Evolutionary conservation across 2,113 vertebrate genomes (phyloP), one percentile per base, ranked within the genome.

Genomic region (Noturus placidus): DNA sequence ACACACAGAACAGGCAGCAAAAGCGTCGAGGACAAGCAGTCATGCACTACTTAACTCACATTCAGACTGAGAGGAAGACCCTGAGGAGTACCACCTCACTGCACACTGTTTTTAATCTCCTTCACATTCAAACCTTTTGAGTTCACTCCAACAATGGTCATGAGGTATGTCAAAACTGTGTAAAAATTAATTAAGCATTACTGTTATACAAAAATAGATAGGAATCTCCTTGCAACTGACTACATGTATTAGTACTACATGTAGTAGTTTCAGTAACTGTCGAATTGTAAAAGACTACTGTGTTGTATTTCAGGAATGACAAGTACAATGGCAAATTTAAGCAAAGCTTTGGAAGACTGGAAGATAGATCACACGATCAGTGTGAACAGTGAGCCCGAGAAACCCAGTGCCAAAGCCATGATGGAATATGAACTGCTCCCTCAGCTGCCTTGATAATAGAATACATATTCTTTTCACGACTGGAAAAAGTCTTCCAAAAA

Each of bases 401-500:
- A 72, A 35, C 38, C 72, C 27, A 20, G 25, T 17, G 42, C 84
- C 79, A 59, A 85, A 63, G 4, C 30, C 38, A 78, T 33, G 17
- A 42, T 30, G 33, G 27, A 86, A 61, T 54, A 50, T 79, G n/a
- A 35, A 35, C 11, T 1, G 7, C 61, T 33, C 30, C 78, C 6
- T 65, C 20, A 19, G 35, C 56, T 15, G 85, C 42, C 85, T 25
- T n/a, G 20, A 69, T 52, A 57, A 63, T 17, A 81, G 17, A 69
- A 81, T 77, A 22, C 77, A 42, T 5, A 70, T 70, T 70, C 57
- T 54, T 79, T 42, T 67, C 19, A 54, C 20, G 42, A 46, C 56
- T 63, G 76, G 46, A 86, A 50, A 38, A 86, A 80, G 61, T 42
- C 30, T 52, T 56, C 61, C 85, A 81, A n/a, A 80, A 80, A 38